These are phyloP conservation scores for Drosophila bunnanda DNA, from an alignment of 2,888 invertebrate genomes.

Conservation along the genomic window DNA sequence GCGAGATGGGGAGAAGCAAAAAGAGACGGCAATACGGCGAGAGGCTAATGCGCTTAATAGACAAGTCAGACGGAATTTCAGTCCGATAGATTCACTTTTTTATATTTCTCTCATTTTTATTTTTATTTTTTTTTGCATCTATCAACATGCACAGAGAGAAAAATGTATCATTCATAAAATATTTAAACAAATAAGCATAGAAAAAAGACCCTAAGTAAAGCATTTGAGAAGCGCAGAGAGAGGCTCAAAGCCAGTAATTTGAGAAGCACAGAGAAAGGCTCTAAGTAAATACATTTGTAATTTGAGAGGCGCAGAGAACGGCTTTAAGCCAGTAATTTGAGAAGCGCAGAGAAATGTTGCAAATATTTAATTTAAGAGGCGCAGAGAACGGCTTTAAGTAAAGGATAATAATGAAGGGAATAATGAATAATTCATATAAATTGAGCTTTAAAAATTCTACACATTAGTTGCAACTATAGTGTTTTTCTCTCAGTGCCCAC, in stretches of 20 bases:
- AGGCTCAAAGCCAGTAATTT: background rate
- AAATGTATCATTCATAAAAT: background rate
- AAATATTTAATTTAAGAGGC: too few relatives aligned
- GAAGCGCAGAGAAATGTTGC: too few relatives aligned
- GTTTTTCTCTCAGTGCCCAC: background rate
- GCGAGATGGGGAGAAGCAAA: background rate
- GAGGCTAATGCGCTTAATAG: conserved; percentile 42
- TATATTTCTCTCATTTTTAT: background rate
- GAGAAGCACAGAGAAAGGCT: background rate
- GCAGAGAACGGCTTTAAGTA: too few relatives aligned
- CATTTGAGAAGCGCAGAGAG: background rate
- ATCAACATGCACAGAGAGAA: background rate
- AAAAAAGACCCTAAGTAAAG: too few relatives aligned
- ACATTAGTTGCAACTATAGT: background rate
- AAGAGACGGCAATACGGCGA: background rate
- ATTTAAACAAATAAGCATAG: too few relatives aligned
- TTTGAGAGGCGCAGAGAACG: background rate
- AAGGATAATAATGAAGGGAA: too few relatives aligned
- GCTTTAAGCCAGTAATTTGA: too few relatives aligned
- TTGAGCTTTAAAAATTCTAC: background rate
- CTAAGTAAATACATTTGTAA: background rate
- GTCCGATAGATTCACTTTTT: background rate
- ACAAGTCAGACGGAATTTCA: conserved; percentile 33
- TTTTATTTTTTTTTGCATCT: background rate
- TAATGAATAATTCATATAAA: too few relatives aligned